Percentiles rank a stretch among this genome's conserved stretches.
Conservation (phyloP, 2,113 vertebrate species). For the Columba janthina region DNA sequence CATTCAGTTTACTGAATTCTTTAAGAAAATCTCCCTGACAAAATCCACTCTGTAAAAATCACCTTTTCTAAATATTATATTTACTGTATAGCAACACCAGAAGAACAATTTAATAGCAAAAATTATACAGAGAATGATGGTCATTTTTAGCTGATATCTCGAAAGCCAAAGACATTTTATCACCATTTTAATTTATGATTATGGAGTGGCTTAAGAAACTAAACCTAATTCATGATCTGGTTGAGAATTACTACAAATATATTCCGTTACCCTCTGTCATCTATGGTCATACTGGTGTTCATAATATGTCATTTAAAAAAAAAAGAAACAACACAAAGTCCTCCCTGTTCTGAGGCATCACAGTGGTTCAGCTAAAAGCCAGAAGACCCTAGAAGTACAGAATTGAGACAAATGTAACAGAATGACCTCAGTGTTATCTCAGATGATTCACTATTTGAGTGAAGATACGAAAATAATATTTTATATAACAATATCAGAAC, state of each 20-base stretch:
- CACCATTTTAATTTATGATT: constrained; percentile 44
- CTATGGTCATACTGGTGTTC: not conserved
- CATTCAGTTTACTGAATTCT: not conserved
- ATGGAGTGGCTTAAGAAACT: constrained; percentile 11
- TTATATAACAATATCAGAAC: not conserved
- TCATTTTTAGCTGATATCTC: constrained; percentile 5
- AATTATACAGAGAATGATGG: not conserved
- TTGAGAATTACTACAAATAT: constrained; percentile 8
- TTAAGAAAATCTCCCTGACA: not conserved
- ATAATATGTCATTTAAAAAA: not conserved
- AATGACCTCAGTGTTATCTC: not conserved
- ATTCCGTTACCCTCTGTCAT: not conserved
- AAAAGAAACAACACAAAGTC: not conserved
- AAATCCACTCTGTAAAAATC: not conserved
- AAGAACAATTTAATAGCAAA: not conserved
- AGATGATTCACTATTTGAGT: not conserved
- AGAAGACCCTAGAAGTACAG: not conserved
- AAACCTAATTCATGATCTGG: not conserved
- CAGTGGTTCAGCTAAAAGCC: not conserved
- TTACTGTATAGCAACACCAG: not conserved
- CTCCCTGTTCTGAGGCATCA: not conserved
- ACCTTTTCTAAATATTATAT: not conserved
- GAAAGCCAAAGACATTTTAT: constrained; percentile 18
- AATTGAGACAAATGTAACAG: not conserved
- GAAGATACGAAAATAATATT: constrained; percentile 2